Evolutionary conservation across 2,113 vertebrate genomes (phyloP), one percentile per base, ranked within the genome.

Genomic region (Cryptotis parvus): DNA sequence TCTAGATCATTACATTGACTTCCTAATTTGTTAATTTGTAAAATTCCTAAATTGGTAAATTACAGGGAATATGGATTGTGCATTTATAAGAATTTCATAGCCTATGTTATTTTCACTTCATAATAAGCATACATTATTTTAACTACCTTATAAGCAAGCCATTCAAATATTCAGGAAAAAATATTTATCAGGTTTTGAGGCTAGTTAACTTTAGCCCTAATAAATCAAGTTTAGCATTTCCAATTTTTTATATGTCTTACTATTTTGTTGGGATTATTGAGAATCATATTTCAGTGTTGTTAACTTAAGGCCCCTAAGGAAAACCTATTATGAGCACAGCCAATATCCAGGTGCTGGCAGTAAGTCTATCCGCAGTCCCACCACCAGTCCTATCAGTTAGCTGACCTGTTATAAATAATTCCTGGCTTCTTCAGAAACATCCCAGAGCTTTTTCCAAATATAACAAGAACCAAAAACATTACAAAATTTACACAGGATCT

Each of bases 381-480:
- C 41, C 9, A 31, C 29, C 49, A 66, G 6, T 58, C 31, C 35
- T 70, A 29, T 29, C 65, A 29, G 10, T 33, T n/a, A 52, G 45
- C n/a, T 45, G 11, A 39, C 33, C 65, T 73, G 87, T 85, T 58
- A 73, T 24, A 78, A 87, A 79, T 58, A 82, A 90, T 26, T 49
- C 82, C 87, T 58, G 33, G 20, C 49, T 65, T 84, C 61, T 70
- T 90, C 16, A 91, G 78, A 80, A 45, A 72, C 15, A 75, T 81
- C 78, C n/a, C 14, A 61, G 55, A 78, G n/a, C 18, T 27, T 77
- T 79, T 73, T 86, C 81, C 70, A 82, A 82, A 82, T 52, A 77
- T 12, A 72, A 77, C 39, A 76, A 55, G 29, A 82, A 9, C 18
- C 75, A 58, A 72, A 81, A n/a, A 73, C 22, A 45, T 31, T 58